Base-by-base conservation (phyloP, 1,140 invertebrate genomes). In the Pseudomyrmex gracilis region DNA sequence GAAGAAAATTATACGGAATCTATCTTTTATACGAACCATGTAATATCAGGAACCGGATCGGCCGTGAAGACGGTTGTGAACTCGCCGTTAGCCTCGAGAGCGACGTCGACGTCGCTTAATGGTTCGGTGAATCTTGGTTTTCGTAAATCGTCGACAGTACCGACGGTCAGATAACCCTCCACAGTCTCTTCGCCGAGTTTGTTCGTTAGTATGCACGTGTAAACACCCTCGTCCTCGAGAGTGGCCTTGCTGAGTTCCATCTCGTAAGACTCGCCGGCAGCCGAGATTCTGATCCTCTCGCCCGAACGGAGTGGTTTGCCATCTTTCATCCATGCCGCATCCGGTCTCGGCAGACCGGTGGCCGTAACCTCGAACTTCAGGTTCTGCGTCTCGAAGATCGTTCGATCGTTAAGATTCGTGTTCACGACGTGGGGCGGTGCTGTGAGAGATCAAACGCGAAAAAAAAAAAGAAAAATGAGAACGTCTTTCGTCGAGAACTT, bases 41-140 rank as follows among this genome's bases (percentile, higher is more conserved):
- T 94, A 5, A 95, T 89, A 34, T 96, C 95, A 15, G 96, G 96
- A 71, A 96, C 92, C 0, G 97, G 98, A 94, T 98, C 97, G 20
- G 97, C 98, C 58, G 97, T 96, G 73, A 98, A 96, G 24, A 97
- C 95, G 17, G 97, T 96, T 47, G 95, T 95, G 83, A 99, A 96
- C n/a, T 95, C 95, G 2, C 97, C 96, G 1, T 96, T 95, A 71
- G 96, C 95, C 67, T 96, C 96, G 89, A 97, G 97, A 86, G 95
- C 95, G 53, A 96, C 96, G 70, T 96, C 96, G 88, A 95, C 95
- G 74, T 96, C 96, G 83, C 95, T 94, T 7, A 98, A 93, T 0
- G 96, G 96, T 49, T 95, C 95, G 47, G 95, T 95, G 88, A 98
- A 95, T 89, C 97, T 97, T 0, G 98, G 98, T 85, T 96, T 96